Base-by-base conservation (phyloP, 2,888 invertebrate genomes). In the Ichneumoninae sp. region DNA sequence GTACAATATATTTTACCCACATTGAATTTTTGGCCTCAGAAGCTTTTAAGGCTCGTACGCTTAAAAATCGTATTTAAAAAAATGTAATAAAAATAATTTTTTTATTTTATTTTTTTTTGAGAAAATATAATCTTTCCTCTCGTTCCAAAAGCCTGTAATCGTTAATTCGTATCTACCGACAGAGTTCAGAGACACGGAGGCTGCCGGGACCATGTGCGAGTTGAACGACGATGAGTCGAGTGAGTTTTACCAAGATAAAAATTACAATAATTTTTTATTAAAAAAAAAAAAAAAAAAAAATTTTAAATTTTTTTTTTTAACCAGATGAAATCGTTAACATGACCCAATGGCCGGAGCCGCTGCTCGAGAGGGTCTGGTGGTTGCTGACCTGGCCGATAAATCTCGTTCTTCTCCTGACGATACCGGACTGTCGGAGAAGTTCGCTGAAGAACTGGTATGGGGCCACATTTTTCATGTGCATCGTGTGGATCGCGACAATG, bases 401-500 rank as follows among this genome's bases (percentile, higher is more conserved):
- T 63, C 94, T 97, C 47, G 50, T 96, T 1, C 95, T 98, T 5
- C 96, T 96, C 93, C 86, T 96, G 36, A 97, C 97, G 0, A 96
- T 97, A 63, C 98, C 98, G 0, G 97, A 98, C 94, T 96, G 97
- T 91, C 94, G 96, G 54, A 95, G 95, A 77, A 95, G 94, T 0
- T 94, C 94, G 22, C 94, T 96, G 30, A 91, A 82, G 81, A 88
- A 89, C 5, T 93, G 90, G 89, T 97, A 95, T 89, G 95, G 96
- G 0, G 86, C 96, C 0, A 97, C 98, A 0, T 98, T 98, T 91
- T 81, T 95, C 8, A 96, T 98, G 96, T 97, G 97, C 90, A 95
- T 98, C 79, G 94, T 96, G 0, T 98, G 98, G 97, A 97, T 98
- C 85, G 97, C 97, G 0, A 93, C 95, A 1, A 95, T 97, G 6